Conservation (phyloP, 2,113 vertebrate genomes). For the Morone chrysops region DNA sequence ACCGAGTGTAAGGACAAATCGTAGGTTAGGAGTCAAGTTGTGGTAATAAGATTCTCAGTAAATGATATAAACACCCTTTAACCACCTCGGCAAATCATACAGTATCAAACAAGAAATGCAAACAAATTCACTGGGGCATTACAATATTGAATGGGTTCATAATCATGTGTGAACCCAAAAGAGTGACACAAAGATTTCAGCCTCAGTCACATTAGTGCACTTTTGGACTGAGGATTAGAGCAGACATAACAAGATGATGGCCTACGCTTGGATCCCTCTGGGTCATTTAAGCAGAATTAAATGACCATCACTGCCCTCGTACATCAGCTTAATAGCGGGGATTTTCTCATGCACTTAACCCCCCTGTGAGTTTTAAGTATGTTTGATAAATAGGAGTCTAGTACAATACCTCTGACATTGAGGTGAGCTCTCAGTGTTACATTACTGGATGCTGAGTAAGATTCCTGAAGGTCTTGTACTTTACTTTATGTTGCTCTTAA, state of each 20-base stretch:
- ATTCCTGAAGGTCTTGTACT: background rate
- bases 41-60: background rate
- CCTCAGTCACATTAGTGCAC: constrained; percentile 13
- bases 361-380: constrained; percentile 55
- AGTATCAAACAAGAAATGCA: background rate
- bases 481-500: background rate
- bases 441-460: constrained; percentile 35
- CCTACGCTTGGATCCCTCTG: constrained; percentile 51
- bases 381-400: constrained; percentile 51
- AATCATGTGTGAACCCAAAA: background rate
- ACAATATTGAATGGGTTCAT: background rate
- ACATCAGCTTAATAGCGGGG: constrained; percentile 66
- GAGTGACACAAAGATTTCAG: constrained; percentile 6
- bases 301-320: constrained; percentile 61
- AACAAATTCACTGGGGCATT: constrained; percentile 1
- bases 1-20: background rate
- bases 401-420: constrained; percentile 13
- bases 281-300: constrained; percentile 69
- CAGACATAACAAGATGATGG: constrained; percentile 60
- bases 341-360: constrained; percentile 59
- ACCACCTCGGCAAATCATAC: constrained; percentile 3
- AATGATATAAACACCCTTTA: background rate
- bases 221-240: constrained; percentile 32
- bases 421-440: constrained; percentile 19
- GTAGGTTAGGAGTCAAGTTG: too few relatives aligned